Evolutionary conservation across 2,113 vertebrate genomes (phyloP).

Genomic region (Orycteropus afer): DNA sequence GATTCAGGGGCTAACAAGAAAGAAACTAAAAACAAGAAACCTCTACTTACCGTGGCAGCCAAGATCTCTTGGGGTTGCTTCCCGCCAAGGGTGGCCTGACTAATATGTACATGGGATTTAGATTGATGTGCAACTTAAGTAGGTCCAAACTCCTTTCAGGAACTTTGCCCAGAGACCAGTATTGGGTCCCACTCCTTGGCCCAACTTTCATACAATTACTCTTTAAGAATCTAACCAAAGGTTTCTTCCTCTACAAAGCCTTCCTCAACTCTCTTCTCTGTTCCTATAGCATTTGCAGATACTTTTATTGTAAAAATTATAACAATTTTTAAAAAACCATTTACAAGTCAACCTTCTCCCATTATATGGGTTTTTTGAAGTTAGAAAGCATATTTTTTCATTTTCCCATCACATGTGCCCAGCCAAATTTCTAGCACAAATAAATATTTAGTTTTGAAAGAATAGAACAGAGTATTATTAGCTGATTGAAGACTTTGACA

Average conservation of each 20-base stretch:
- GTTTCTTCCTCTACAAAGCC: neutral
- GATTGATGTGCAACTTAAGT: neutral
- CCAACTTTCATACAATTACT: neutral
- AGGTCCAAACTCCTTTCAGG: neutral
- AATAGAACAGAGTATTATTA: neutral
- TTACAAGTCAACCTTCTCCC: neutral
- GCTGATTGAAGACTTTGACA: neutral
- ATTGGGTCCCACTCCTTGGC: neutral
- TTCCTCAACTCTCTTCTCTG: neutral
- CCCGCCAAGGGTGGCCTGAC: neutral
- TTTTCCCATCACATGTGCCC: neutral
- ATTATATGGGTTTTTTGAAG: neutral
- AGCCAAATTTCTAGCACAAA: neutral
- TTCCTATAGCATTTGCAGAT: neutral
- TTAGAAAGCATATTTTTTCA: neutral
- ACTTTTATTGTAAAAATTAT: neutral
- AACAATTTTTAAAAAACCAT: neutral
- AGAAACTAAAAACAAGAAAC: too few relatives aligned
- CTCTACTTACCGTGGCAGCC: neutral
- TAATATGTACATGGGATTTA: neutral
- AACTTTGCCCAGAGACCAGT: neutral
- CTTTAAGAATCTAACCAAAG: neutral
- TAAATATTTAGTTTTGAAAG: constrained; percentile 37
- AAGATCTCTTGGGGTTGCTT: neutral
- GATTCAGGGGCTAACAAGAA: too few relatives aligned